Evolutionary conservation across 2,797 vertebrate species (phyloP), one percentile per base, ranked within the genome.

Genomic region (Poecile montanus): DNA sequence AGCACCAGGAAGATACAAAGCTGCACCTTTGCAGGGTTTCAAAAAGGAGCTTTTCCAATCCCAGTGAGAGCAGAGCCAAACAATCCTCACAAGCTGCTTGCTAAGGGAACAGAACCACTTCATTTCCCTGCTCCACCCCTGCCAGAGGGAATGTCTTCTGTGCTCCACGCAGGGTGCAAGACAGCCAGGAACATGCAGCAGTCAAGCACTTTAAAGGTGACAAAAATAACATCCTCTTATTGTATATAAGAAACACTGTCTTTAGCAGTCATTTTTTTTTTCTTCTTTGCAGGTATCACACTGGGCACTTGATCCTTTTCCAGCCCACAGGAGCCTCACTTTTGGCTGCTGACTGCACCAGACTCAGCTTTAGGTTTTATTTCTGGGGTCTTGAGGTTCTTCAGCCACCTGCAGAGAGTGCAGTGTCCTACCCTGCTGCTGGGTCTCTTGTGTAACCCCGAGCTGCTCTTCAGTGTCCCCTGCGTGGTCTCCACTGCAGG

Each of bases 351-450:
- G 40, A 0, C 29, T 27, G n/a, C 83, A 16, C 44, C 9, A 0
- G 80, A 9, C 70, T 84, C 66, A 30, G 8, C 73, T 80, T 81
- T 8, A 4, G 44, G 5, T 32, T 70, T 88, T 48, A 5, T 44
- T 86, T 51, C 62, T 0, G 70, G 57, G 30, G 45, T 23, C 48
- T 7, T 79, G 67, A 95, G 83, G 2, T 23, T 87, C 86, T 47
- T 85, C 83, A 96, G 92, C 96, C 93, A 95, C 50, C 32, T 94
- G 90, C 96, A 95, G 26, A 96, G 21, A 17, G 77, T 74, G 48
- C 90, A 62, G 2, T 8, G 38, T 13, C 60, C 91, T 1, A 67
- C 9, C 45, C 25, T 81, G 12, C 1, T 1, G 5, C 12, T 54
- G 5, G 34, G 4, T 17, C 77, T 78, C 56, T 3, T 50, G 40